Percentiles rank a stretch among this genome's conserved stretches.
Evolutionary conservation across 2,888 invertebrate genomes (phyloP).

Genomic region (Meliscaeva auricollis): DNA sequence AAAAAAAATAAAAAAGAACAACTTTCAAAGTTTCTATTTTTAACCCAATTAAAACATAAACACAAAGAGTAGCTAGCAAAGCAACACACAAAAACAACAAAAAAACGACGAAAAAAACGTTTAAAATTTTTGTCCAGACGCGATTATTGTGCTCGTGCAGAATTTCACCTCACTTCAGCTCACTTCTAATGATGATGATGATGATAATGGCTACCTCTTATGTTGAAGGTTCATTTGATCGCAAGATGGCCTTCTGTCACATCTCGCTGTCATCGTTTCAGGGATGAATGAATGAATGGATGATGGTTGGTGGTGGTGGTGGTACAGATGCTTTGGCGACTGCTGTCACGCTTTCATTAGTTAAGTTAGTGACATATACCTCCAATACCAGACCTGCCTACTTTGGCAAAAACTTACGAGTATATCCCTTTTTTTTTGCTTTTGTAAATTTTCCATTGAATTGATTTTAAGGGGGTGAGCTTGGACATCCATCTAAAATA

Average conservation of each 20-base stretch:
- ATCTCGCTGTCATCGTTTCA: conserved; percentile 10
- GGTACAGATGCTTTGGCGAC: conserved; percentile 35
- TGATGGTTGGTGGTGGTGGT: conserved; percentile 6
- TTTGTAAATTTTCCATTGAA: conserved; percentile 35
- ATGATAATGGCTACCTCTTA: conserved; percentile 41
- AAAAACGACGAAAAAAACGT: conserved; percentile 14
- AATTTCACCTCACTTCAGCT: conserved; percentile 49
- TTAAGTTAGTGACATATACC: conserved; percentile 49
- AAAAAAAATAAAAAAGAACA: conserved; percentile 40
- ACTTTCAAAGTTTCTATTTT: conserved; percentile 75
- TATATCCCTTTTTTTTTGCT: conserved; percentile 21
- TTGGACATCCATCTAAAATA: background rate
- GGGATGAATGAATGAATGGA: conserved; percentile 39
- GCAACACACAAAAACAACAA: conserved; percentile 20
- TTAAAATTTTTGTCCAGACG: conserved; percentile 65
- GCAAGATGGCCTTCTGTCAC: conserved; percentile 18
- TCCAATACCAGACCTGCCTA: conserved; percentile 15
- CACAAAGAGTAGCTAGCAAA: conserved; percentile 53
- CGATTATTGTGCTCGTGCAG: conserved; percentile 45
- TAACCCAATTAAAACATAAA: conserved; percentile 74
- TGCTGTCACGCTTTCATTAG: conserved; percentile 67
- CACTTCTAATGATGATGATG: conserved; percentile 42
- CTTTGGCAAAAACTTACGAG: conserved; percentile 29
- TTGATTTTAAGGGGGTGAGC: conserved; percentile 35
- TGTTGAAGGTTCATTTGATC: conserved; percentile 31